Base-by-base conservation (phyloP, 2,888 invertebrate genomes). In the Volucella inanis region DNA sequence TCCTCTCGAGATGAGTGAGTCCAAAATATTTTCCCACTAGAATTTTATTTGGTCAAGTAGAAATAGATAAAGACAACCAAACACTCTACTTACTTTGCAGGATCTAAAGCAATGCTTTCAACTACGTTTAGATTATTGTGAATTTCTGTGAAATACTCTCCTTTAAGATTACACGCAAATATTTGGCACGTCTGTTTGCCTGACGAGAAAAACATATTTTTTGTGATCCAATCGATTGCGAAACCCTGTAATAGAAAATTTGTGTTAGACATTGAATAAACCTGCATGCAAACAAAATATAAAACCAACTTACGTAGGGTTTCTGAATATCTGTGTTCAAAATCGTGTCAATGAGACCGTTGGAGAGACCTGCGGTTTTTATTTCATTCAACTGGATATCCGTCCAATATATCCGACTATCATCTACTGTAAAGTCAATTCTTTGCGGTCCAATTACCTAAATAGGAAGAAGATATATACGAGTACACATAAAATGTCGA, bases 211-310 rank as follows among this genome's bases (percentile, higher is more conserved):
- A 90, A 92, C 91, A 92, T 91, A 59, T 90, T 90, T 57, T 94
- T 93, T 14, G 96, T 96, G 78, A 96, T 94, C 96, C 96, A 96
- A 93, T 98, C 97, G 77, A 97, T 93, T 47, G 96, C 96, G 90
- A 98, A 94, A 2, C 96, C 97, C 87, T 88, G 14, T 22, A 79
- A 59, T 38, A 18, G 8, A 39, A 47, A 61, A 6, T 31, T 0
- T 31, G 6, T 31, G 6, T 31, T 6, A 31, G 1, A 6, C 6
- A 22, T 22, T 22, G 22, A 1, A 3, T 22, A 22, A 22, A 22
- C 3, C 3, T 22, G 1, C 4, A 31, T 31, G 31, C 31, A 31
- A 31, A 22, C 18, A 22, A 4, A 10, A 4, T 43, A 15, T 43
- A 31, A 4, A 15, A 15, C 11, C 0, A 45, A 85, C 83, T 81